These are phyloP conservation scores for Sciurus niger DNA, from an alignment of 2,113 vertebrate genomes.

Conservation along the genomic window DNA sequence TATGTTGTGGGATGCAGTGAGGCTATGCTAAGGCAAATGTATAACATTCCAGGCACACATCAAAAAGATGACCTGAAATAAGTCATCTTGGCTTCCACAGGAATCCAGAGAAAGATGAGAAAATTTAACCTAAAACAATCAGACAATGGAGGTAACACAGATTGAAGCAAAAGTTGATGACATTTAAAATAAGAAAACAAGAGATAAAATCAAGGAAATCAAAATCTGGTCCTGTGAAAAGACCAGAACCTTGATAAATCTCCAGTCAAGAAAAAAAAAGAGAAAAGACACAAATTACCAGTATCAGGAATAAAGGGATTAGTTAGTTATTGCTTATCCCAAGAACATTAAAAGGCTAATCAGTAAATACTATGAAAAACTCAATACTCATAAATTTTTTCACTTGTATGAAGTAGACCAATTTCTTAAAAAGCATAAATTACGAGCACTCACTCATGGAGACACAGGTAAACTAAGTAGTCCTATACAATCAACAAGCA, in stretches of 20 bases:
- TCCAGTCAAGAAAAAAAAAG: background rate
- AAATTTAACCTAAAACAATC: background rate
- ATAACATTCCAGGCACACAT: background rate
- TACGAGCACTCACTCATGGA: background rate
- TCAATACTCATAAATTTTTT: background rate
- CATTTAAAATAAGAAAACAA: constrained; percentile 5
- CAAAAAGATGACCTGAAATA: background rate
- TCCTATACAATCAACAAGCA: background rate
- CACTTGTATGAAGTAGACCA: background rate
- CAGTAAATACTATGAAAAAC: background rate
- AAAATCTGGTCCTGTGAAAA: background rate
- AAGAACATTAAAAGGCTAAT: background rate
- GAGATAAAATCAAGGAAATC: background rate
- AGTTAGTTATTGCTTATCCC: no score
- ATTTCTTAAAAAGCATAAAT: background rate
- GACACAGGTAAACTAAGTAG: background rate
- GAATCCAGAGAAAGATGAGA: constrained; percentile 2
- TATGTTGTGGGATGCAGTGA: background rate
- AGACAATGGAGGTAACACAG: background rate
- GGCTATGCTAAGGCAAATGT: background rate
- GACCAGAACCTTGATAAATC: background rate
- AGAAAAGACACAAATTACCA: background rate
- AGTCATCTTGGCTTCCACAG: background rate
- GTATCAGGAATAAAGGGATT: background rate
- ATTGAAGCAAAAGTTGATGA: background rate